Percentiles rank a stretch among this genome's conserved stretches.
These are phyloP conservation scores for Drosophila pseudotakahashii DNA, from an alignment of 2,888 invertebrate genomes.

Conservation along the genomic window DNA sequence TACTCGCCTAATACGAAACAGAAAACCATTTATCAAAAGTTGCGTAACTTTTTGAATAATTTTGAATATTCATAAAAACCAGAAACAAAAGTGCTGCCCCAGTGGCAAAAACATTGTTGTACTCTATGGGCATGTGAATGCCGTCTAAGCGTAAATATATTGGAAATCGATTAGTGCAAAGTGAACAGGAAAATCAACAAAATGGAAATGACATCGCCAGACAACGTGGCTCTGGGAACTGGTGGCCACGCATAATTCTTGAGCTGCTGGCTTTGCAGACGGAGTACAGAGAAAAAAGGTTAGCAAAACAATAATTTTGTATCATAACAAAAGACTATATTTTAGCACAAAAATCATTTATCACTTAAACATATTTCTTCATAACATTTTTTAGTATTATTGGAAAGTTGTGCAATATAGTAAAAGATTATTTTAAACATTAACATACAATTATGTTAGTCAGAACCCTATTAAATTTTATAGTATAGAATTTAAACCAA, in stretches of 20 bases:
- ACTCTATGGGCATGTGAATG: conserved; percentile 38
- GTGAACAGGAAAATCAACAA: conserved; percentile 40
- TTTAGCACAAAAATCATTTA: too few species aligned
- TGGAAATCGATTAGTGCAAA: conserved; percentile 66
- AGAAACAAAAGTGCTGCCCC: conserved; percentile 13
- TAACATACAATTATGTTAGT: too few species aligned
- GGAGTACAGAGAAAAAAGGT: conserved; percentile 14
- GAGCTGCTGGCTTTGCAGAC: conserved; percentile 38
- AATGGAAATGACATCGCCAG: conserved; percentile 38
- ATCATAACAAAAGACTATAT: too few species aligned
- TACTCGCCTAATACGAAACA: conserved; percentile 10
- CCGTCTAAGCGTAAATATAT: conserved; percentile 41
- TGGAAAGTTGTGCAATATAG: too few species aligned
- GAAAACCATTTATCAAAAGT: conserved; percentile 24
- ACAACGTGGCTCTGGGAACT: conserved; percentile 5
- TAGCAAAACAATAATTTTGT: too few species aligned
- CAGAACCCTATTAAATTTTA: too few species aligned
- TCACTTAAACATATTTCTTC: too few species aligned
- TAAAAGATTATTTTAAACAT: too few species aligned
- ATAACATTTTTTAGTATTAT: too few species aligned
- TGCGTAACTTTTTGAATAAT: conserved; percentile 13
- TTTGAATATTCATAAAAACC: conserved; percentile 21
- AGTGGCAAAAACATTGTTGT: conserved; percentile 24
- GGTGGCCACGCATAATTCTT: conserved; percentile 45
- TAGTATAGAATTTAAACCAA: too few species aligned